phyloP scores from a whole-genome alignment of 2,113 vertebrate species.

The Gambusia holbrooki region DNA sequence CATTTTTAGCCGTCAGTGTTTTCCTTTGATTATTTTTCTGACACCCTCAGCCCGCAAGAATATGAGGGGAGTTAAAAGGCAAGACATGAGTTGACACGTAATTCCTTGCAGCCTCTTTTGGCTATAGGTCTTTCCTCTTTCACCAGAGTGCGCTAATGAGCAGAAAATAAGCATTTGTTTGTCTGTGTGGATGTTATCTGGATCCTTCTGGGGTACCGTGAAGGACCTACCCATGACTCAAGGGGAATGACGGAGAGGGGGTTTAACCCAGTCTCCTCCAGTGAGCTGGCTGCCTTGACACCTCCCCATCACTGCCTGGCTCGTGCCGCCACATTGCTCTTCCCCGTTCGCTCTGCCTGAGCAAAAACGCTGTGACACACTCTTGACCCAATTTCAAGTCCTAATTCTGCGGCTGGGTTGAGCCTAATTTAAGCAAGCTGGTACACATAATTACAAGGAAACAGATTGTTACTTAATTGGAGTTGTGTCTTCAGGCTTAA shows the following conservation, averaged over 20 bases:
- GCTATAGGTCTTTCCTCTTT: constrained; percentile 47
- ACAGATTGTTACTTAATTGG: constrained; percentile 83
- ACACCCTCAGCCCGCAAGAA: constrained; percentile 28
- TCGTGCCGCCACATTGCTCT: constrained; percentile 15
- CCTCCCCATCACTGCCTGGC: constrained; percentile 25
- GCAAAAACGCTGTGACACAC: constrained; percentile 46
- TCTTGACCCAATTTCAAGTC: constrained; percentile 72
- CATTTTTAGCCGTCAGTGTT: not conserved
- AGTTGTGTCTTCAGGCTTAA: constrained; percentile 70
- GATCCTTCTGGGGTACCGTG: constrained; percentile 58
- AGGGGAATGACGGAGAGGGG: constrained; percentile 18
- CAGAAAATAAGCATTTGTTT: constrained; percentile 65
- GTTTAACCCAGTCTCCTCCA: constrained; percentile 36
- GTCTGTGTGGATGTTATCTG: constrained; percentile 54
- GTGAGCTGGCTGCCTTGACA: constrained; percentile 52
- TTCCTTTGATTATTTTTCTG: constrained; percentile 16
- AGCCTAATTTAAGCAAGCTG: constrained; percentile 74
- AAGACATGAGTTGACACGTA: constrained; percentile 58
- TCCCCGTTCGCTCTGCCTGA: constrained; percentile 14
- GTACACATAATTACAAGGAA: constrained; percentile 79
- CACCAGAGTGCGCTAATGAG: constrained; percentile 70
- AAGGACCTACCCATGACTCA: constrained; percentile 59
- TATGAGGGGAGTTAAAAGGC: constrained; percentile 47
- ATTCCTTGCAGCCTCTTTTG: constrained; percentile 55
- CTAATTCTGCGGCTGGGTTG: constrained; percentile 69